These are phyloP conservation scores for Julus scanicus DNA, from an alignment of 2,888 invertebrate species.

Conservation along the genomic window DNA sequence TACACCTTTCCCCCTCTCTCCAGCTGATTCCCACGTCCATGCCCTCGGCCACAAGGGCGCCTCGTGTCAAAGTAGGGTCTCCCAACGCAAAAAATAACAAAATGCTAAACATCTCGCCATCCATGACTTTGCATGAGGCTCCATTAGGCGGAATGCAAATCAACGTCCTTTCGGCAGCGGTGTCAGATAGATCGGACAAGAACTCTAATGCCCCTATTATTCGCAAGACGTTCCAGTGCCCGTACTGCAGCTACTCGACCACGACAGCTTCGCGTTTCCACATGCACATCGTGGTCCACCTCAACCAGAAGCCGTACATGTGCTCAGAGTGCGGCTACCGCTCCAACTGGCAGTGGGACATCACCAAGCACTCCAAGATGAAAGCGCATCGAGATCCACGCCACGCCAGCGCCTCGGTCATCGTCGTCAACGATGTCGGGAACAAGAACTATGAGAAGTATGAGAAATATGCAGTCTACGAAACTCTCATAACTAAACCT, in stretches of 20 bases:
- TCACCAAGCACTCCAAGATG: constrained; percentile 92
- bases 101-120: background rate
- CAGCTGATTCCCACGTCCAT: constrained; percentile 51
- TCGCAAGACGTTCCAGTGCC: constrained; percentile 78
- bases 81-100: background rate
- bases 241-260: constrained; percentile 92
- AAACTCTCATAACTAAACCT: constrained; percentile 38
- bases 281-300: constrained; percentile 91
- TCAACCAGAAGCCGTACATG: constrained; percentile 91
- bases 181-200: constrained; percentile 26
- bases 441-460: constrained; percentile 92
- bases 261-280: constrained; percentile 92
- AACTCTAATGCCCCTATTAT: constrained; percentile 48
- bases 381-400: constrained; percentile 86
- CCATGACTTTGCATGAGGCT: background rate
- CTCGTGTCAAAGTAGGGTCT: background rate
- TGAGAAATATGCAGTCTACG: constrained; percentile 76
- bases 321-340: constrained; percentile 93
- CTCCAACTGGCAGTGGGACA: constrained; percentile 97
- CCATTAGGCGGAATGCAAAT: background rate
- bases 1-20: constrained; percentile 48
- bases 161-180: background rate
- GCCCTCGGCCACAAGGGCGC: background rate
- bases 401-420: constrained; percentile 77
- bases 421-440: constrained; percentile 90